Percentiles rank a stretch among this genome's conserved stretches.
Conservation (phyloP, 2,797 vertebrate genomes). For the Leptodactylus fallax region DNA sequence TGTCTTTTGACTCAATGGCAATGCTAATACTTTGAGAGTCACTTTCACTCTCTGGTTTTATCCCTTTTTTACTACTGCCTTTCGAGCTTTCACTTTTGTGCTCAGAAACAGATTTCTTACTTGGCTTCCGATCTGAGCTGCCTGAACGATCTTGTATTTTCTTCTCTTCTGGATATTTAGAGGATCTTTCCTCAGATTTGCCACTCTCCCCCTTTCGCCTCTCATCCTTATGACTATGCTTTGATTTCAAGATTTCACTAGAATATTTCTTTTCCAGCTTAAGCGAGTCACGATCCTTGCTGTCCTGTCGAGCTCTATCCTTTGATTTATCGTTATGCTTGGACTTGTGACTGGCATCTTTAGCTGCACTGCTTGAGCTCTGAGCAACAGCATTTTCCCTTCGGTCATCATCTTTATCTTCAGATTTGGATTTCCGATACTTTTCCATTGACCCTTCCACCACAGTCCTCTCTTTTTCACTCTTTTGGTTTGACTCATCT, state of each 20-base stretch:
- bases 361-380: constrained; percentile 64
- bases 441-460: constrained; percentile 79
- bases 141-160: constrained; percentile 76
- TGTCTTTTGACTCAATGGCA: constrained; percentile 16
- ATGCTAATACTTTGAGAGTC: constrained; percentile 5
- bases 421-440: constrained; percentile 80
- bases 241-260: constrained; percentile 72
- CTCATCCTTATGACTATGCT: constrained; percentile 77
- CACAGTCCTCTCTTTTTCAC: constrained; percentile 76
- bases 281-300: constrained; percentile 73
- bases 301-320: constrained; percentile 83
- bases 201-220: constrained; percentile 80
- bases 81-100: constrained; percentile 75
- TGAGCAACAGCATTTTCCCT: constrained; percentile 60
- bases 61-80: constrained; percentile 67
- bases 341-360: constrained; percentile 71
- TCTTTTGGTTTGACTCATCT: constrained; percentile 77
- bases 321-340: constrained; percentile 80
- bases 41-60: constrained; percentile 65
- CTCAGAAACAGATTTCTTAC: constrained; percentile 72
- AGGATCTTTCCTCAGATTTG: constrained; percentile 78
- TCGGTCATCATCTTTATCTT: constrained; percentile 77
- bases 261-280: constrained; percentile 82
- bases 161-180: constrained; percentile 67
- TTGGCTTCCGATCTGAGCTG: constrained; percentile 71